Conservation (phyloP, 2,113 vertebrate genomes). For the Sula dactylatra region DNA sequence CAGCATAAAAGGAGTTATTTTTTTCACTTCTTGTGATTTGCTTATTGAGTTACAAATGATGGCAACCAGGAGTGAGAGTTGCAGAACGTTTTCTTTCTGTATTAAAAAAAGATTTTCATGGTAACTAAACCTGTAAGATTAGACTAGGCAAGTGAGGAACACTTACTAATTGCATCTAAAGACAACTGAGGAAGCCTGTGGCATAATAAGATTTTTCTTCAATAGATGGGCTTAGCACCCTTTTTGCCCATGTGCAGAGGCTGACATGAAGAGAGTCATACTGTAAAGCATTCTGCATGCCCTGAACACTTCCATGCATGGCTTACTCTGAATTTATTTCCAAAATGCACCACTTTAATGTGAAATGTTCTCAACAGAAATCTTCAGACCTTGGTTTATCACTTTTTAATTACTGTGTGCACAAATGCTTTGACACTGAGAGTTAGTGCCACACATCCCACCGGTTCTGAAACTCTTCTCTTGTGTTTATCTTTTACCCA, state of each 20-base stretch:
- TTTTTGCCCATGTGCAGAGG: background rate
- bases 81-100: background rate
- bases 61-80: background rate
- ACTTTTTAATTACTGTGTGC: background rate
- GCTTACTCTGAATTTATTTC: constrained; percentile 24
- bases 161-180: background rate
- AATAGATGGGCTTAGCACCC: background rate
- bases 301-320: background rate
- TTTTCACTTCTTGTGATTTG: background rate
- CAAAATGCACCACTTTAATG: background rate
- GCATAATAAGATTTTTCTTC: background rate
- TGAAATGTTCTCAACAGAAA: background rate
- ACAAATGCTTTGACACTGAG: background rate
- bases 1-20: background rate
- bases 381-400: background rate
- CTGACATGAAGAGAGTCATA: background rate
- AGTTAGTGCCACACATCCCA: background rate
- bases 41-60: background rate
- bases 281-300: background rate
- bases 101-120: background rate
- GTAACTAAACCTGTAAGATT: background rate
- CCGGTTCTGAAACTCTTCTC: background rate
- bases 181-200: background rate
- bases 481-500: background rate
- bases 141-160: background rate